These are phyloP conservation scores for Apis florea DNA, from an alignment of 1,140 invertebrate genomes.

Conservation along the genomic window DNA sequence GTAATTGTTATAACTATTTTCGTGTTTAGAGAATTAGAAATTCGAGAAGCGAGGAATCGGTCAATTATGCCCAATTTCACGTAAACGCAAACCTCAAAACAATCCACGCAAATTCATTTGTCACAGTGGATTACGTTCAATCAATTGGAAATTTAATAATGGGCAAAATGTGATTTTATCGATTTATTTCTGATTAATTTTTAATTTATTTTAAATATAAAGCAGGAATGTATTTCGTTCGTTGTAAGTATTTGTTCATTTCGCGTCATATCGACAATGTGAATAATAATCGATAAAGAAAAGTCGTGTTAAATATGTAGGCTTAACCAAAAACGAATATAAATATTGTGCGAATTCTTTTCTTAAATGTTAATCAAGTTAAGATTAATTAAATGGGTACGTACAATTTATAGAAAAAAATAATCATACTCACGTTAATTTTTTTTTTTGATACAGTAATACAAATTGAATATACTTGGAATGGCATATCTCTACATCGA, in stretches of 20 bases:
- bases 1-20: background rate
- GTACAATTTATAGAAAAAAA: too few species aligned
- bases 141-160: background rate
- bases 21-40: background rate
- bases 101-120: slow-evolving; percentile 15
- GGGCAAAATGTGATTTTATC: slow-evolving; percentile 31
- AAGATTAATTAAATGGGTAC: too few species aligned
- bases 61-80: background rate
- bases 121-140: background rate
- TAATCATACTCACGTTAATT: too few species aligned
- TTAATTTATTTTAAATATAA: background rate
- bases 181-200: background rate
- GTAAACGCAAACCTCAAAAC: background rate
- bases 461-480: background rate
- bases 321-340: too few species aligned
- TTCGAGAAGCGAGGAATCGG: background rate
- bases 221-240: background rate
- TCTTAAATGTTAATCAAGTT: too few species aligned
- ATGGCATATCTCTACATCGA: slow-evolving; percentile 51
- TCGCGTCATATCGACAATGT: too few species aligned
- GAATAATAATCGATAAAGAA: background rate
- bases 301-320: background rate
- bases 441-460: slow-evolving; percentile 3
- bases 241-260: background rate
- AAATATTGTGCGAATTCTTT: too few species aligned